Conservation (phyloP, 2,797 vertebrate species). For the Myotis myotis region DNA sequence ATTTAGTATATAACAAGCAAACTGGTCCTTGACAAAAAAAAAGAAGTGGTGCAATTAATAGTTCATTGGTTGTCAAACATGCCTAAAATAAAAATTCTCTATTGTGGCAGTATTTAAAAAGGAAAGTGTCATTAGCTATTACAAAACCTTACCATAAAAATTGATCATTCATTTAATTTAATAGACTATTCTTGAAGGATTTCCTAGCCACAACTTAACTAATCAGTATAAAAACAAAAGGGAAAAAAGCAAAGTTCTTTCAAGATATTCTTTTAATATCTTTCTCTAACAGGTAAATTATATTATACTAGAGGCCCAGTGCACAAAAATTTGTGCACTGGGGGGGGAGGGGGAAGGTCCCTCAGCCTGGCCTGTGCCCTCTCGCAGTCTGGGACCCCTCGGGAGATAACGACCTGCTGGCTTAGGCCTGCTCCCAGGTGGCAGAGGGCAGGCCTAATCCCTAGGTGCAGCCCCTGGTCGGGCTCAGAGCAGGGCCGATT, state of each 20-base stretch:
- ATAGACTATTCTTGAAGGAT: neutral
- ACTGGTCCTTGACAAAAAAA: neutral
- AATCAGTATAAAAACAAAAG: neutral
- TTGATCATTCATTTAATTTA: neutral
- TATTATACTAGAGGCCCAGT: too few relatives aligned
- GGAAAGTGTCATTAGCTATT: neutral
- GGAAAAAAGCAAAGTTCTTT: neutral
- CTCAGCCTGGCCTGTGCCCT: too few relatives aligned
- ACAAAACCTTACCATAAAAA: neutral
- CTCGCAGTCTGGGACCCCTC: too few relatives aligned
- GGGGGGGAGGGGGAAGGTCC: too few relatives aligned
- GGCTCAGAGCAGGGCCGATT: too few relatives aligned
- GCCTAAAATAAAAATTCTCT: slow-evolving; percentile 5
- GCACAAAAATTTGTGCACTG: too few relatives aligned
- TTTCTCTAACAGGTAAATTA: slow-evolving; percentile 24
- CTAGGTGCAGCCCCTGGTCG: too few relatives aligned
- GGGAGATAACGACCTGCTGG: too few relatives aligned
- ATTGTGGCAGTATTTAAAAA: neutral
- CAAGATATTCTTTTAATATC: neutral
- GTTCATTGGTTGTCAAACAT: slow-evolving; percentile 28
- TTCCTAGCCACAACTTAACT: neutral
- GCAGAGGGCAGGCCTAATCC: too few relatives aligned
- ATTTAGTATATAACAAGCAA: neutral
- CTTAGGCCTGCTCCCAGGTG: too few relatives aligned
- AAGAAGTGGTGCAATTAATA: neutral